These are phyloP conservation scores for Timema cristinae DNA, from an alignment of 2,888 invertebrate genomes.

Conservation along the genomic window DNA sequence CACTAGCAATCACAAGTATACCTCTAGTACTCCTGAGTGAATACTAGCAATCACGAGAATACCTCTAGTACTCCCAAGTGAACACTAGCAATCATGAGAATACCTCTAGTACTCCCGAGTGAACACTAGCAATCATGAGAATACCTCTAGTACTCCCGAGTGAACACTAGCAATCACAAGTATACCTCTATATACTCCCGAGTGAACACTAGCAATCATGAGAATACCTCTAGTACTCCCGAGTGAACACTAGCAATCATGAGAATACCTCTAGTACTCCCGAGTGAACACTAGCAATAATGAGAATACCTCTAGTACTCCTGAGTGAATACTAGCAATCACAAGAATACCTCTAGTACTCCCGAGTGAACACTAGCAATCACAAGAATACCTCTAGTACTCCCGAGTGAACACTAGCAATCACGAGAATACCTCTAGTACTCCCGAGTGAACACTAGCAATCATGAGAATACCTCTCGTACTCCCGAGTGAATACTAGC, in stretches of 20 bases:
- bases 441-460: background rate
- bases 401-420: background rate
- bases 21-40: too few relatives aligned
- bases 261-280: too few relatives aligned
- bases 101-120: too few relatives aligned
- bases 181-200: too few relatives aligned
- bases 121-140: constrained; percentile 35
- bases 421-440: constrained; percentile 42
- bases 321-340: background rate
- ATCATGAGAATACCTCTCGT: too few relatives aligned
- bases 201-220: constrained; percentile 33
- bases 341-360: constrained; percentile 42
- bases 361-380: background rate
- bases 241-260: constrained; percentile 33
- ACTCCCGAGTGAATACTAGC: background rate
- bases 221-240: too few relatives aligned
- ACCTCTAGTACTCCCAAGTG: too few relatives aligned
- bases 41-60: constrained; percentile 40
- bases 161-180: constrained; percentile 39
- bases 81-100: constrained; percentile 35
- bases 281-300: background rate
- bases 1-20: constrained; percentile 41
- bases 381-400: constrained; percentile 42
- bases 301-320: too few relatives aligned
- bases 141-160: too few relatives aligned